Conservation (phyloP, 2,888 invertebrate species). For the Strigamia transsilvanica region DNA sequence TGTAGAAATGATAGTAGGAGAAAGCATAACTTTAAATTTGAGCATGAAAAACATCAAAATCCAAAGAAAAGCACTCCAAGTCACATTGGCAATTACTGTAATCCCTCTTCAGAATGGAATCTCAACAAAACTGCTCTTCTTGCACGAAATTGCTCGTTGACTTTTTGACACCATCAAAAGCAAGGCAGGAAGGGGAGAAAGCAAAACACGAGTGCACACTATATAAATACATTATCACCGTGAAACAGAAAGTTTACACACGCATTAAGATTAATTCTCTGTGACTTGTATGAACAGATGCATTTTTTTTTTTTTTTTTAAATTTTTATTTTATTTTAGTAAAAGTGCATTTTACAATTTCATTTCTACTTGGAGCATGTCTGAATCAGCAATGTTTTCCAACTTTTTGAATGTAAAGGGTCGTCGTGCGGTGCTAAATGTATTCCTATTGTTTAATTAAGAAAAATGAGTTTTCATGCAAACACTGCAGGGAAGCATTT, state of each 20-base stretch:
- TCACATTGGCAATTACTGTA: slow-evolving; percentile 3
- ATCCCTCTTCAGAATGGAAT: background rate
- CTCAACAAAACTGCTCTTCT: background rate
- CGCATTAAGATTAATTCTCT: background rate
- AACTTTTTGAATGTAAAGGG: no score
- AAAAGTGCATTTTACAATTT: no score
- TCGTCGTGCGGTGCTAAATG: no score
- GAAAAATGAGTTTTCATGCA: no score
- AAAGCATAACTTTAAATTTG: background rate
- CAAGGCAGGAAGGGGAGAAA: background rate
- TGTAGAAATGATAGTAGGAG: no score
- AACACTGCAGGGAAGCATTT: no score
- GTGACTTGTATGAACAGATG: background rate
- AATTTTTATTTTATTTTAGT: background rate
- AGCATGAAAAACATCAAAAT: slow-evolving; percentile 3
- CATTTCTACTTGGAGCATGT: no score
- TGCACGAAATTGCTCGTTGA: slow-evolving; percentile 10
- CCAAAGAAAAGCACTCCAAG: slow-evolving; percentile 1
- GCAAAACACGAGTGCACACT: slow-evolving; percentile 12
- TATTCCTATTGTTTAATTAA: no score
- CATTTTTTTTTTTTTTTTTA: no score
- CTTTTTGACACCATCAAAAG: slow-evolving; percentile 15
- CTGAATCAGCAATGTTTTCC: no score
- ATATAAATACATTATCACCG: slow-evolving; percentile 10
- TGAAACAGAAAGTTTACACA: background rate